Base-by-base conservation (phyloP, 2,888 invertebrate genomes). In the Apoderus coryli region DNA sequence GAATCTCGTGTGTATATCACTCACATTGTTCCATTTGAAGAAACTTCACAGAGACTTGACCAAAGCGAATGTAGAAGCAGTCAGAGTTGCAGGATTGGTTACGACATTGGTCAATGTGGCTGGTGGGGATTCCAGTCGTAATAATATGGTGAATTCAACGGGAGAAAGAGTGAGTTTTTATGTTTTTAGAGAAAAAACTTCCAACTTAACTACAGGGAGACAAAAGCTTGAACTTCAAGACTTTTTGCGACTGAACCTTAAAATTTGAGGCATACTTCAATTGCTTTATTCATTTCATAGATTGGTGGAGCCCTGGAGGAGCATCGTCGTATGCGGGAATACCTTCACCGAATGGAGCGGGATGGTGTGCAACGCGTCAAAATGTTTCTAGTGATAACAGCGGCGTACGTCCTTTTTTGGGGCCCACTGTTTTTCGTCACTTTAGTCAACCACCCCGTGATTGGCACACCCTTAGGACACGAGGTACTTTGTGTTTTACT, bases 371-470 rank as follows among this genome's bases (percentile, higher is more conserved):
- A 80, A 44, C 64, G 81, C 34, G 82, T 85, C 30, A 76, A 82
- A 57, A 84, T 84, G 77, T 82, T 85, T 59, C 69, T 81, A 37
- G 77, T 84, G 46, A 79, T 84, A 51, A 81, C 80, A 1, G 76
- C 77, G 1, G 81, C 82, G 14, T 89, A 86, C 57, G 70, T 85
- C 24, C 64, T 86, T 30, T 88, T 86, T 61, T 89, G 89, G 88
- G 85, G 86, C 38, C 89, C 88, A 9, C 63, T 89, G 39, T 89
- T 88, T 60, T 69, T 86, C 43, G 79, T 86, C 44, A 86, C 85
- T 2, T 62, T 86, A 38, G 66, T 79, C 31, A 76, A 79, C 52
- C 80, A 80, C 51, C 79, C 78, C 3, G 62, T 75, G 27, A 63
- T 78, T 40, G 77, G 76, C 26, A 74, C 70, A 42, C 71, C 73